Evolutionary conservation across 2,888 invertebrate genomes (phyloP), one percentile per base, ranked within the genome.

Genomic region (Carterocephalus palaemon): DNA sequence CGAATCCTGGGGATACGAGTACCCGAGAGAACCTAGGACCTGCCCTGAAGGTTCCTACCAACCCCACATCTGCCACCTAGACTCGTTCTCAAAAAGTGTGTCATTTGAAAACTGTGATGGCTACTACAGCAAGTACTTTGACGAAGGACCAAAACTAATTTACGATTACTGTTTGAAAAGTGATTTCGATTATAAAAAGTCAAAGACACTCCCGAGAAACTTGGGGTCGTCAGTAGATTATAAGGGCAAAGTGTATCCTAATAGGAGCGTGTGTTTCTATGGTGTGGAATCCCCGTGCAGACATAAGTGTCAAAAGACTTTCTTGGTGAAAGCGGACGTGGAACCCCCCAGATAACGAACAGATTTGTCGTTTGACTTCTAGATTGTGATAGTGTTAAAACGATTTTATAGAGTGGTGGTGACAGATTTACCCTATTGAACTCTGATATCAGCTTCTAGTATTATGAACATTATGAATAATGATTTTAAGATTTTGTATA

Each of bases 161-260:
- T 85, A 83, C 34, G 84, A 86, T 42, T 85, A 84, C 36, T 85
- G 78, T 59, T 57, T 83, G 1, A 86, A 86, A 59, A 80, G 83
- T 74, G 85, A 85, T 56, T 70, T 74, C 57, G 85, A 85, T 55
- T 70, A 73, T 58, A 69, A 64, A 20, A 65, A 62, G 57, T 66
- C 81, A 1, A 77, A 75, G 33, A 85, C 85, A 38, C 60, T 86
- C 67, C 85, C 85, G 4, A 69, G 81, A 48, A 81, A 77, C 52
- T 53, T 81, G 23, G 80, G 83, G 6, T 80, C 83, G 0, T 72
- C 74, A 2, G 66, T 74, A 22, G 78, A 76, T 12, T 69, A 48
- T 51, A 75, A 67, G 46, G 37, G 29, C n/a, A 56, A 60, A 33
- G 67, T 74, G n/a, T 64, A 67, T 28, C 73, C 75, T 1, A 69